A percentile compares a stretch with the other conserved stretches of the same genome.
Evolutionary conservation across 2,797 vertebrate genomes (phyloP).

Genomic region (Sparus aurata): DNA sequence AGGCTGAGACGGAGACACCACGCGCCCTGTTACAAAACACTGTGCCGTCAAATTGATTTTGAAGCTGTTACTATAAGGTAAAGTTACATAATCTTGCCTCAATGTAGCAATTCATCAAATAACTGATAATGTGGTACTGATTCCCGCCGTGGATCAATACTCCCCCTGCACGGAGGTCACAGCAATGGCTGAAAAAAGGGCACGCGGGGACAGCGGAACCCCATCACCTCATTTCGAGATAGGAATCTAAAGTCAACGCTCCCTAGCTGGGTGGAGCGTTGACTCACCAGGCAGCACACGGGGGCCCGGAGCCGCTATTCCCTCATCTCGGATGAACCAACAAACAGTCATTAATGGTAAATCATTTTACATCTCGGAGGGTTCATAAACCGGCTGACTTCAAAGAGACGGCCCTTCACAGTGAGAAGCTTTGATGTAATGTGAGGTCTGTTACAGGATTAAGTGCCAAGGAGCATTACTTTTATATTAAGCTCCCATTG

Average conservation of each 20-base stretch:
- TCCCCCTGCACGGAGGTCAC: constrained; percentile 3
- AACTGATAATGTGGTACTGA: neutral
- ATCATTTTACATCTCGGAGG: constrained; percentile 50
- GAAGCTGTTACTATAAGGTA: neutral
- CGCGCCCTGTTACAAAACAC: too few relatives aligned
- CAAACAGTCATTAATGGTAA: constrained; percentile 61
- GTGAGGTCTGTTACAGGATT: constrained; percentile 28
- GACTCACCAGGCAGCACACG: constrained; percentile 23
- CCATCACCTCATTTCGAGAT: constrained; percentile 14
- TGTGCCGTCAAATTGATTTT: too few relatives aligned
- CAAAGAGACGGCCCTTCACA: constrained; percentile 45
- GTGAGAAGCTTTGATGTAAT: constrained; percentile 54
- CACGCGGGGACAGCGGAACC: neutral
- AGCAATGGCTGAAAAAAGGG: neutral
- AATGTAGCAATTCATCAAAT: too few relatives aligned
- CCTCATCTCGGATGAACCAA: constrained; percentile 46
- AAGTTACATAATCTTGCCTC: too few relatives aligned
- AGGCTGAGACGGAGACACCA: too few relatives aligned
- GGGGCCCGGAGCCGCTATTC: constrained; percentile 15
- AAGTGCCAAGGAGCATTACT: constrained; percentile 12
- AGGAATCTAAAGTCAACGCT: neutral
- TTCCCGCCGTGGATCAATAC: neutral
- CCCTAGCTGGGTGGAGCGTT: neutral
- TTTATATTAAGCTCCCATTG: constrained; percentile 11
- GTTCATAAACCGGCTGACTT: constrained; percentile 43